A percentile compares a stretch with the other conserved stretches of the same genome.
These are phyloP conservation scores for Lasioglossum leucozonium DNA, from an alignment of 2,888 invertebrate genomes.

Conservation along the genomic window DNA sequence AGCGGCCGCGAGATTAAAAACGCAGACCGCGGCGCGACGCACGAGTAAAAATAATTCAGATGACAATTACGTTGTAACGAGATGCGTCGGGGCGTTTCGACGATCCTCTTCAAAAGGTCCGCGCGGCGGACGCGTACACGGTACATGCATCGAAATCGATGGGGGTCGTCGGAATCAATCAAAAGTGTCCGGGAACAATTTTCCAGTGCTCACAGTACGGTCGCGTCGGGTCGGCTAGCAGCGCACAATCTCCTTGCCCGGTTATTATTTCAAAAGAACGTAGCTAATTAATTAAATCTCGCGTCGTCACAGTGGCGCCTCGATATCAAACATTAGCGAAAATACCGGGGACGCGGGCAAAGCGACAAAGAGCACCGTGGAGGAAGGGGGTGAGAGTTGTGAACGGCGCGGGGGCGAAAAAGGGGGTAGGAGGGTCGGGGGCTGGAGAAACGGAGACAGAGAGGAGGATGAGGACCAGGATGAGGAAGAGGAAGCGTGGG, in stretches of 20 bases:
- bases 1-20: not conserved
- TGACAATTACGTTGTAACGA: slow-evolving; percentile 1
- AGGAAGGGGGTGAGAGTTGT: not conserved
- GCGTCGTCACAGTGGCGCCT: slow-evolving; percentile 2
- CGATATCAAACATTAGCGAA: slow-evolving; percentile 42
- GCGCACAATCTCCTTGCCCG: slow-evolving; percentile 2
- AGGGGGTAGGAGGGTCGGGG: not conserved
- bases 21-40: not conserved
- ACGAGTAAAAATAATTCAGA: slow-evolving; percentile 4
- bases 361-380: not conserved
- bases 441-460: not conserved
- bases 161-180: not conserved
- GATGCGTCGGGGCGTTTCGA: not conserved
- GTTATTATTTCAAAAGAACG: slow-evolving; percentile 17
- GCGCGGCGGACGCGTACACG: not conserved
- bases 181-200: slow-evolving; percentile 12
- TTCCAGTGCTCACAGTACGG: not conserved
- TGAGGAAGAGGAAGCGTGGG: not conserved
- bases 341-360: not conserved
- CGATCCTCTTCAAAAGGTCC: not conserved
- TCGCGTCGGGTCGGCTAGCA: not conserved
- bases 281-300: slow-evolving; percentile 37
- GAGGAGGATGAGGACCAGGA: not conserved
- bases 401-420: not conserved
- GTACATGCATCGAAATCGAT: not conserved